Base-by-base conservation (phyloP, 2,888 invertebrate genomes). In the Entomobrya proxima region DNA sequence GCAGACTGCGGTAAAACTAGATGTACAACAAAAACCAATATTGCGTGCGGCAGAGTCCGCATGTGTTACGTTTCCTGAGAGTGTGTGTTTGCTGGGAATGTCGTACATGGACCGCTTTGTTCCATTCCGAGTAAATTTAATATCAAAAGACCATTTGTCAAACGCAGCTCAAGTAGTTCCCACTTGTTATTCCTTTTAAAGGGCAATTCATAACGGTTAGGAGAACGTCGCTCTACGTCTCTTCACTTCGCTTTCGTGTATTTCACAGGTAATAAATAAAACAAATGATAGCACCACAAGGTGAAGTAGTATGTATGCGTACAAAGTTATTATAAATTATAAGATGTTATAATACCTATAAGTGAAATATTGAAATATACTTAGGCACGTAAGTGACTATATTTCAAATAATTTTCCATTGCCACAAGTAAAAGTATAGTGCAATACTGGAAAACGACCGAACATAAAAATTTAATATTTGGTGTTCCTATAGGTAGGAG, bases 121-220 rank as follows among this genome's bases (percentile, higher is more conserved):
- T 50, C n/a, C 52, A 18, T 78, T 7, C 24, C 18, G 61, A 67
- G 37, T 74, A 81, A 81, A 81, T 81, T 74, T 81, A 86, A 83
- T 86, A 86, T 86, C 83, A 86, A 86, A 84, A 86, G 79, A 79
- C 86, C 83, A 86, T 86, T 86, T 86, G 83, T 86, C 86, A 86
- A 81, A 81, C 47, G 47, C 81, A 81, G 81, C 81, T 74, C 78
- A 64, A 78, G 47, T 55, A 11, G 18, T 37, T 76, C 18, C 75
- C 75, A 76, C 75, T 76, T 76, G 50, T 74, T 55, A 52, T 76
- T 74, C 18, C 30, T n/a, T 24, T 13, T 27, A 47, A 4, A 21
- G 13, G 30, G 75, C n/a, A 37, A 76, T 55, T 76, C 55, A 76
- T 76, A 52, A 47, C 37, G 35, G n/a, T 55, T 37, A 32, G 21